Conservation (phyloP, 2,797 vertebrate genomes). For the Macropodus opercularis region DNA sequence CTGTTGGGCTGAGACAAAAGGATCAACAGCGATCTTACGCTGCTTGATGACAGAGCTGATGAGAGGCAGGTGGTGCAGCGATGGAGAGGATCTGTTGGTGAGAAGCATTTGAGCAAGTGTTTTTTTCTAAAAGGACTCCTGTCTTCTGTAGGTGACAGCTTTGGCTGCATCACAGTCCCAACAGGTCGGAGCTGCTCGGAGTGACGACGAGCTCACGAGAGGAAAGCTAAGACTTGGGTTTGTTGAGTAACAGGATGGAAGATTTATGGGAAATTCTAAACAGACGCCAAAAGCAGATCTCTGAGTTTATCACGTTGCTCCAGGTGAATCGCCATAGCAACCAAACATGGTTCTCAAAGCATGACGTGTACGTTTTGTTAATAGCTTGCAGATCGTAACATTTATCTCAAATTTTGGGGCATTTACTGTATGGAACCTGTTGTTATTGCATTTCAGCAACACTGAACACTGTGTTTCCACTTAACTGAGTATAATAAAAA, state of each 20-base stretch:
- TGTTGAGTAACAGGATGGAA: constrained; percentile 31
- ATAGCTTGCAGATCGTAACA: neutral
- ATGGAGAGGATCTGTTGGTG: constrained; percentile 40
- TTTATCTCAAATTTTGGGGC: neutral
- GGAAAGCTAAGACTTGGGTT: constrained; percentile 37
- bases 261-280: too few relatives aligned
- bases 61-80: constrained; percentile 56
- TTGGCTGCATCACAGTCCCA: constrained; percentile 42
- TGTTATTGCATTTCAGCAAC: too few relatives aligned
- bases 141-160: constrained; percentile 63
- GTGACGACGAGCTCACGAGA: constrained; percentile 47
- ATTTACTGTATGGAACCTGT: too few relatives aligned
- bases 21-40: constrained; percentile 66
- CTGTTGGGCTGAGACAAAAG: constrained; percentile 50
- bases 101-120: constrained; percentile 27
- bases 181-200: constrained; percentile 48
- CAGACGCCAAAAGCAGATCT: too few relatives aligned
- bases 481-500: too few relatives aligned
- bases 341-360: neutral
- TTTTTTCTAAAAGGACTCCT: constrained; percentile 53
- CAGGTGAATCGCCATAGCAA: too few relatives aligned
- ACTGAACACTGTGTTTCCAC: too few relatives aligned
- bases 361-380: too few relatives aligned
- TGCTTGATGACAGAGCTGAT: constrained; percentile 62
- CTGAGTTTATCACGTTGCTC: too few relatives aligned